Percentiles rank a stretch among this genome's conserved stretches.
Evolutionary conservation across 2,888 invertebrate species (phyloP).

Genomic region (Fragum fragum): DNA sequence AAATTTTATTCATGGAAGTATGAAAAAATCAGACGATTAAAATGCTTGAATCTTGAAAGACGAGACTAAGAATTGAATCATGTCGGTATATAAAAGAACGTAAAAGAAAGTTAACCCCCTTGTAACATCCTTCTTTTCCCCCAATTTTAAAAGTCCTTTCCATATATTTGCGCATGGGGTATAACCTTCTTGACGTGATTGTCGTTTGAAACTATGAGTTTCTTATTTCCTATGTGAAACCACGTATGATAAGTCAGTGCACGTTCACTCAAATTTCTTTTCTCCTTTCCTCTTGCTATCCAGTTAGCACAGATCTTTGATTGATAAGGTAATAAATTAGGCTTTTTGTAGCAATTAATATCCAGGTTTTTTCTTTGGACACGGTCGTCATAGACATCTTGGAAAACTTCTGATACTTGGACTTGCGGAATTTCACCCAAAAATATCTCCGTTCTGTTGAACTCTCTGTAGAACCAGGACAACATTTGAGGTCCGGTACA

Average conservation of each 20-base stretch:
- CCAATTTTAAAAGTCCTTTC: no score
- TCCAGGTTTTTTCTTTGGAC: neutral
- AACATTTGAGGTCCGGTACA: neutral
- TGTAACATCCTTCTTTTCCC: no score
- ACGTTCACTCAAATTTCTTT: neutral
- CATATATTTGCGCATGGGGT: neutral
- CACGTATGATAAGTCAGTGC: neutral
- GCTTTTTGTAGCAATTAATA: neutral
- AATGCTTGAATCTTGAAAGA: no score
- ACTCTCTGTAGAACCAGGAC: neutral
- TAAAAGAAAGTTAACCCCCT: neutral
- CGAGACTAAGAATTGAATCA: no score
- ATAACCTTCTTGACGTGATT: slow-evolving; percentile 4
- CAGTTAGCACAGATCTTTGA: neutral
- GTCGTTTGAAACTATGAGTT: neutral
- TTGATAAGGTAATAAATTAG: neutral
- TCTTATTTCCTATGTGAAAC: no score
- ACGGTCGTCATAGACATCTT: slow-evolving; percentile 1
- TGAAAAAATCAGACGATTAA: no score
- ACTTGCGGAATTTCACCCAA: neutral
- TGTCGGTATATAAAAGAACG: no score
- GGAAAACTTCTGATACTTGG: neutral
- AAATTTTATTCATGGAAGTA: no score
- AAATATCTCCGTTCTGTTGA: neutral
- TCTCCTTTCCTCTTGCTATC: neutral